A percentile compares a stretch with the other conserved stretches of the same genome.
Conservation (phyloP, 2,113 vertebrate species). For the Oncorhynchus nerka region DNA sequence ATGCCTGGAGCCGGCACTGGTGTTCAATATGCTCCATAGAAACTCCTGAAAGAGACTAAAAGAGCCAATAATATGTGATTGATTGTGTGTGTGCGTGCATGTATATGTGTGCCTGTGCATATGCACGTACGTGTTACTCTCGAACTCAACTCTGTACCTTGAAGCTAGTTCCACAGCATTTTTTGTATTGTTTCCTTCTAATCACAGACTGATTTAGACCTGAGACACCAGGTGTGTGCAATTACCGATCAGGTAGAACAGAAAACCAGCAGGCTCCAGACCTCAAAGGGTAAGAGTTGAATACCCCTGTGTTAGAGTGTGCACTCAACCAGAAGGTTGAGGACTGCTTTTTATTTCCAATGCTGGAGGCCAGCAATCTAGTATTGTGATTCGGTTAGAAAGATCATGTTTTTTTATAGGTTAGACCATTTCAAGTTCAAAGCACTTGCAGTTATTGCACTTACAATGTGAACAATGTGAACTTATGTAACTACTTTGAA, state of each 20-base stretch:
- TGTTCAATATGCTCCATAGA: not conserved
- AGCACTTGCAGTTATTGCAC: slow-evolving; percentile 6
- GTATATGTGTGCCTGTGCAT: slow-evolving; percentile 3
- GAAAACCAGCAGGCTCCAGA: too few species aligned
- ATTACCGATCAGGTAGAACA: too few species aligned
- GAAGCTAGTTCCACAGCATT: too few species aligned
- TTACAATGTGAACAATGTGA: not conserved
- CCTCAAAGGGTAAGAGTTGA: too few species aligned
- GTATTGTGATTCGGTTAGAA: slow-evolving; percentile 3
- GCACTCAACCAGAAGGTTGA: slow-evolving; percentile 34
- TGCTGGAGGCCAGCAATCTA: slow-evolving; percentile 16
- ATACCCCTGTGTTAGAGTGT: not conserved
- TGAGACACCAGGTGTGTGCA: too few species aligned
- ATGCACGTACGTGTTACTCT: not conserved
- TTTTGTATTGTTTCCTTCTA: not conserved
- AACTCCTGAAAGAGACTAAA: not conserved
- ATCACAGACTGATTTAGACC: too few species aligned
- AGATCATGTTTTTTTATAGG: slow-evolving; percentile 13
- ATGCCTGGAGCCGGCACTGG: not conserved
- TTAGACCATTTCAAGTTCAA: slow-evolving; percentile 16
- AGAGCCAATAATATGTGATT: too few species aligned
- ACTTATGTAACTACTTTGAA: not conserved
- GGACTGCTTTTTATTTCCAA: slow-evolving; percentile 30
- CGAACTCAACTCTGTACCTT: too few species aligned
- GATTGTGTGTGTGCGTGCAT: not conserved